phyloP scores from a whole-genome alignment of 1,140 invertebrate species.

The Drosophila gunungcola region DNA sequence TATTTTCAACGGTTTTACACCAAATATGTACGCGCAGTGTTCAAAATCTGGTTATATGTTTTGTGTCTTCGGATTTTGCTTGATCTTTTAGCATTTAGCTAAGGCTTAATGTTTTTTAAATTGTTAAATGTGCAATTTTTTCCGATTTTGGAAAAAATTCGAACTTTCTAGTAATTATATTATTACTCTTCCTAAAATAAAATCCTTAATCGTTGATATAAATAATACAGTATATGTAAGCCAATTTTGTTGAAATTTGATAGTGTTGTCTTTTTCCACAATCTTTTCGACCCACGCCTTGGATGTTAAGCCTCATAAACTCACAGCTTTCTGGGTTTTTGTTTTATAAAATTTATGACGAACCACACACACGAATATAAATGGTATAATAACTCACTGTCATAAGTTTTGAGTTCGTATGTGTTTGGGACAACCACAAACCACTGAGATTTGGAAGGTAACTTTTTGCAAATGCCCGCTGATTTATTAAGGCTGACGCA shows the following conservation, averaged over 20 bases:
- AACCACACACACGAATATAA: constrained; percentile 42
- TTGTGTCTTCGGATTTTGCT: too few relatives aligned
- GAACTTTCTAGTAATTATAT: too few relatives aligned
- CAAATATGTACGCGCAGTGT: too few relatives aligned
- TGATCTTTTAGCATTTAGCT: too few relatives aligned
- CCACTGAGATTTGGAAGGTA: constrained; percentile 56
- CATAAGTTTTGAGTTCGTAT: constrained; percentile 41
- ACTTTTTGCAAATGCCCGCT: constrained; percentile 57
- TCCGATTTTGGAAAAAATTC: too few relatives aligned
- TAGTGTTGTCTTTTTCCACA: neutral
- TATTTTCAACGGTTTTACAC: neutral
- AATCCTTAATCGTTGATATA: neutral
- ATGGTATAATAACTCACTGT: constrained; percentile 72
- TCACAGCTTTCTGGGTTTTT: constrained; percentile 14
- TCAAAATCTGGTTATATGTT: too few relatives aligned
- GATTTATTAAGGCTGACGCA: constrained; percentile 60
- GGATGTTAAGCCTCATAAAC: constrained; percentile 6
- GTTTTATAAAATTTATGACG: constrained; percentile 58
- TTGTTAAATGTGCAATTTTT: too few relatives aligned
- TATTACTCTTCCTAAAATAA: too few relatives aligned
- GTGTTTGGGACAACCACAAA: constrained; percentile 35
- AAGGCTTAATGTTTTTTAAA: too few relatives aligned
- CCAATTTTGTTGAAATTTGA: constrained; percentile 15
- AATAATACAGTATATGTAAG: neutral
- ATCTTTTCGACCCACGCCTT: neutral